Conservation (phyloP, 1,140 invertebrate genomes). For the Camponotus pennsylvanicus region DNA sequence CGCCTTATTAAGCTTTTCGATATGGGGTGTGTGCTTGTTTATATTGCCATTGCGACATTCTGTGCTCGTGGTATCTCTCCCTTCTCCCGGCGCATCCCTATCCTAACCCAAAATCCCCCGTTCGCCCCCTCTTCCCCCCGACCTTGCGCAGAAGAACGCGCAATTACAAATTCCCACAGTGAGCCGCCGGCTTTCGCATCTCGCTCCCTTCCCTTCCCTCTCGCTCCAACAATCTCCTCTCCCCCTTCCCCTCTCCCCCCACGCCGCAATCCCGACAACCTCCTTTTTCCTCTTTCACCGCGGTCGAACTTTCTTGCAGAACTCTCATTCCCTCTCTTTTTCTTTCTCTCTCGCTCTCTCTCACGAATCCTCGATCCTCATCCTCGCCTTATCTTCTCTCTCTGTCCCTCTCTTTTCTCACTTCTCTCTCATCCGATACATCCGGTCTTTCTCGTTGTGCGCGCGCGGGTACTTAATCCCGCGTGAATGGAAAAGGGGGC, state of each 20-base stretch:
- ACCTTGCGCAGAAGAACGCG: slow-evolving; percentile 63
- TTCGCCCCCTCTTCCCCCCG: background rate
- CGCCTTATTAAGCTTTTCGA: slow-evolving; percentile 12
- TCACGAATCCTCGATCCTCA: slow-evolving; percentile 2
- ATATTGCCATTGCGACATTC: slow-evolving; percentile 8
- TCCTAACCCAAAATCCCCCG: slow-evolving; percentile 13
- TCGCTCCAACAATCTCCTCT: background rate
- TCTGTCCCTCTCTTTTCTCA: background rate
- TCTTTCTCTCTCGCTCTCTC: slow-evolving; percentile 19
- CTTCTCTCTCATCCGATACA: slow-evolving; percentile 37
- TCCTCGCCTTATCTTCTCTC: background rate
- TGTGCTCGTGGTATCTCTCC: background rate
- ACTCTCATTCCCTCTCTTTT: slow-evolving; percentile 20
- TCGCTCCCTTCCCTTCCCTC: slow-evolving; percentile 28
- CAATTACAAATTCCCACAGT: slow-evolving; percentile 84
- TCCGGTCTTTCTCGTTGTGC: slow-evolving; percentile 49
- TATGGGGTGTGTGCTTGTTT: background rate
- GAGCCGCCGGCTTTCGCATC: slow-evolving; percentile 65
- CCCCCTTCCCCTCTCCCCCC: too few relatives aligned
- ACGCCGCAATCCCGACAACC: background rate
- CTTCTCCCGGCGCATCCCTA: background rate
- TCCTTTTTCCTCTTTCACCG: slow-evolving; percentile 41
- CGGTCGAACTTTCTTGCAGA: slow-evolving; percentile 60
- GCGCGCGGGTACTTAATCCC: slow-evolving; percentile 48
- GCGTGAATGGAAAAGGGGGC: slow-evolving; percentile 42